phyloP scores from a whole-genome alignment of 2,113 vertebrate species.

The Siniperca knerii region DNA sequence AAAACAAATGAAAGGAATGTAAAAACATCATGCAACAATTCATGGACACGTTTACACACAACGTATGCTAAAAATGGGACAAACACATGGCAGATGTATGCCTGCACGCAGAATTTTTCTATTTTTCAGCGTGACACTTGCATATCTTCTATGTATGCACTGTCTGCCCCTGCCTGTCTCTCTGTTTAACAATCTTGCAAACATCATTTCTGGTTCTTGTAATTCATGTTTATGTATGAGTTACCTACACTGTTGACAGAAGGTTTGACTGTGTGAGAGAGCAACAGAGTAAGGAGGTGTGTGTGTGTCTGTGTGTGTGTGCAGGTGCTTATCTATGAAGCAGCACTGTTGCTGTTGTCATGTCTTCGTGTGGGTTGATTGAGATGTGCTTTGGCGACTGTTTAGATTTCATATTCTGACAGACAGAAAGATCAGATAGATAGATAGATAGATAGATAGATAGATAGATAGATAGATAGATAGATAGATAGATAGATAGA shows the following conservation, averaged over 20 bases:
- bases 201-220: conserved; percentile 57
- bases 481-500: no score
- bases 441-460: no score
- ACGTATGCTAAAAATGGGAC: neutral
- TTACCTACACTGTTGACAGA: conserved; percentile 40
- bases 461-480: no score
- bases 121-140: conserved; percentile 10
- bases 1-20: conserved; percentile 1
- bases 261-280: conserved; percentile 17
- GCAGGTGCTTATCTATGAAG: conserved; percentile 10
- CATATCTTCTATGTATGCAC: conserved; percentile 33
- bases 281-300: neutral
- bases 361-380: conserved; percentile 30
- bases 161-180: conserved; percentile 6
- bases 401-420: conserved; percentile 19
- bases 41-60: neutral
- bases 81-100: conserved; percentile 3
- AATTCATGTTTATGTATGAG: conserved; percentile 68
- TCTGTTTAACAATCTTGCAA: conserved; percentile 56
- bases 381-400: conserved; percentile 13
- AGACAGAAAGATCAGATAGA: neutral
- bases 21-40: conserved; percentile 11
- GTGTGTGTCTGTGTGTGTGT: conserved; percentile 4
- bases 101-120: neutral
- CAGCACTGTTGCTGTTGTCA: conserved; percentile 19